Base-by-base conservation (phyloP, 2,888 invertebrate species). In the Agonopterix heracliana region DNA sequence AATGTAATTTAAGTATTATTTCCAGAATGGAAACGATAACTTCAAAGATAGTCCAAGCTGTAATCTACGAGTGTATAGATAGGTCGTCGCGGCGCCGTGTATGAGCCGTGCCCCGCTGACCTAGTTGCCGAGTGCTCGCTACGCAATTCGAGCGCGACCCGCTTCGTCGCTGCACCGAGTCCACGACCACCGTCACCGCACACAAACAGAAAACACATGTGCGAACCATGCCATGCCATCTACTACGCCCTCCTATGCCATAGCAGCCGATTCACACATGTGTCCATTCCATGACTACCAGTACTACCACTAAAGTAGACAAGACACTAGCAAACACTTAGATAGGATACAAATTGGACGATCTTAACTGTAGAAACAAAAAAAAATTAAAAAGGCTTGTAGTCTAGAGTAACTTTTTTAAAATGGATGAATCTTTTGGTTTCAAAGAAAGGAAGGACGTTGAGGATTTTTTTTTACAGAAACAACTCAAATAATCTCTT, bases 111-210 rank as follows among this genome's bases (percentile, higher is more conserved):
- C 73, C 84, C 88, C 70, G 81, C 74, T 86, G 84, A 87, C 87
- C 87, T 77, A 87, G 71, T 82, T 87, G 80, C 76, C 65, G 77
- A 78, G 75, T 77, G 79, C 70, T 76, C 74, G 71, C 83, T 81
- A 83, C 85, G 85, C 85, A 84, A 85, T 80, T 78, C 77, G 77
- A 81, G 74, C 81, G 76, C 81, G 82, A 77, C 78, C 76, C 73
- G 79, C 78, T 75, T 74, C 68, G 65, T 63, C 56, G 56, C 52
- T 66, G 69, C 69, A 17, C 26, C 26, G 26, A 26, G 26, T 26
- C 26, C 26, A 26, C 26, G 26, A 26, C 5, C 59, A 57, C 53
- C 57, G 9, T 47, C 47, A 38, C 48, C 46, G 54, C 59, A 55
- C 59, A 49, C 49, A 49, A 52, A 54, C 55, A 46, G 26, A 26